Evolutionary conservation across 2,888 invertebrate species (phyloP), one percentile per base, ranked within the genome.

Genomic region (Pandemis heparana): DNA sequence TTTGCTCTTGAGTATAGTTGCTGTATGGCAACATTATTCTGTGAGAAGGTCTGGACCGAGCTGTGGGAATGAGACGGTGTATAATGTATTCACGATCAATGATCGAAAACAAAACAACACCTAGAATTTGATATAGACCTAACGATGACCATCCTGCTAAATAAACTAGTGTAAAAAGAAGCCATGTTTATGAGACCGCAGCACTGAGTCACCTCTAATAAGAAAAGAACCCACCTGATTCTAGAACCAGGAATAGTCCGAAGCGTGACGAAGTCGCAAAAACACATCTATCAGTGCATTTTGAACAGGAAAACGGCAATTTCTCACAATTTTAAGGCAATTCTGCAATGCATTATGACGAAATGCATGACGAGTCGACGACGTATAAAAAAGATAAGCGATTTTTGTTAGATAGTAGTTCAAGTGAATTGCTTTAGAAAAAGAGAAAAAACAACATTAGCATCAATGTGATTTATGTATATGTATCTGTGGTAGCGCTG

Each of bases 291-390:
- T 72, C 51, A 12, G 12, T 53, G 39, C 53, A 66, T 9, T n/a
- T n/a, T 48, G 62, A 59, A 66, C 70, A 76, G 76, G 76, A 76
- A 76, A 76, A 76, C n/a, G 39, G 23, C 9, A 8, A 60, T 32
- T 73, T 73, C 73, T 71, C 39, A 66, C 63, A 74, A 76, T 69
- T 70, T 59, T 0, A 38, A 12, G 38, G 46, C 63, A 51, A 59
- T 56, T 41, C 41, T 63, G 53, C 68, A 63, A 5, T 63, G 56
- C 67, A 62, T 16, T 41, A 43, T 46, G 67, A 59, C 56, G 62
- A 61, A n/a, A 73, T 23, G 68, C 46, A 16, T 23, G 53, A 68
- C 32, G 23, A 18, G 23, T n/a, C 61, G 60, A 61, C 71, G 61
- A 73, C n/a, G n/a, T n/a, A 56, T 56, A 38, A 56, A 46, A 67